Evolutionary conservation across 2,888 invertebrate species (phyloP).

Genomic region (Amaurobius ferox): DNA sequence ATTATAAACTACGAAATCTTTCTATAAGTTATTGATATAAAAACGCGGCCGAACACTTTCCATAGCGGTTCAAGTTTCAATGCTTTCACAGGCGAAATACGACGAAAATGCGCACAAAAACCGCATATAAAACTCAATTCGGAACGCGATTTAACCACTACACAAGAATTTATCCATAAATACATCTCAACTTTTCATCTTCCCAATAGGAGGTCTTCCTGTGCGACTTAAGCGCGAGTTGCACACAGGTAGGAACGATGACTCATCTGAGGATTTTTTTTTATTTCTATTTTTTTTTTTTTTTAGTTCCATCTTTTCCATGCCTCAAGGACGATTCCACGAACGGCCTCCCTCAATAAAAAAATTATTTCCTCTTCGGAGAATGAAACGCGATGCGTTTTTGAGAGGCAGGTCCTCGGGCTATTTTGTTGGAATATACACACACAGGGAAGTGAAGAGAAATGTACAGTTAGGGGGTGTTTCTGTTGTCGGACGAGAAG

Average conservation of each 20-base stretch:
- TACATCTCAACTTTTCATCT: conserved; percentile 8
- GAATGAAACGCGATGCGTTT: conserved; percentile 9
- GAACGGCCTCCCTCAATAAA: conserved; percentile 56
- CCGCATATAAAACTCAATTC: too few relatives aligned
- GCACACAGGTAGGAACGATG: conserved; percentile 53
- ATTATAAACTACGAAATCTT: too few relatives aligned
- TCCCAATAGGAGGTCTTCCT: conserved; percentile 63
- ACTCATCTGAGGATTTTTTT: conserved; percentile 31
- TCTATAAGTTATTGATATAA: too few relatives aligned
- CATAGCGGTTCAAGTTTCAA: too few relatives aligned
- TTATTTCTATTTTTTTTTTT: not conserved
- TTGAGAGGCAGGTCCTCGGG: conserved; percentile 17
- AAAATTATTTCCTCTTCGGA: conserved; percentile 47
- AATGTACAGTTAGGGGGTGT: not conserved
- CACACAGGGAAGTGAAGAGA: not conserved
- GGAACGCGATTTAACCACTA: not conserved
- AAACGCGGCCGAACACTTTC: too few relatives aligned
- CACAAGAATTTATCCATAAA: not conserved
- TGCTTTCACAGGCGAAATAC: too few relatives aligned
- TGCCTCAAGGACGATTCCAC: conserved; percentile 68
- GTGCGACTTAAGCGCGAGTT: conserved; percentile 41
- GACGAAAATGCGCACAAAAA: too few relatives aligned
- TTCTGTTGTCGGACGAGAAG: not conserved
- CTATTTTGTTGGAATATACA: conserved; percentile 22
- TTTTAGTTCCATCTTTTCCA: conserved; percentile 3